Conservation (phyloP, 30 jellyfish, hydroid and myxozoan genomes). For the Nemopilema nomurai region DNA sequence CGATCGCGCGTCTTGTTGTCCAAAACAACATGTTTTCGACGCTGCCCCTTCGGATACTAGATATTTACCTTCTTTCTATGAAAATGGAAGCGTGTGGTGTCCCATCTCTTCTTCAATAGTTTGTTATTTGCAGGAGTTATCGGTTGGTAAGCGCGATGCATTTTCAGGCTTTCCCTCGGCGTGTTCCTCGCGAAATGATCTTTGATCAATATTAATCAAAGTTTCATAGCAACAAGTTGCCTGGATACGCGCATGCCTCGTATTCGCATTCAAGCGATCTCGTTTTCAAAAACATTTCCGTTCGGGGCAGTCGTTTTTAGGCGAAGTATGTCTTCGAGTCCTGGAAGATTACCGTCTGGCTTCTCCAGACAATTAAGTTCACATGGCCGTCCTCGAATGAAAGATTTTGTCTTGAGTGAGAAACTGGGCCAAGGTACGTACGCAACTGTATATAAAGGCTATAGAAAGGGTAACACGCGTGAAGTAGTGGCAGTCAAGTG, state of each 20-base stretch:
- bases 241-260: conserved; percentile 17
- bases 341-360: conserved; percentile 17
- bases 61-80: conserved; percentile 85
- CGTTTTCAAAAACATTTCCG: background rate
- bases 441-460: conserved; percentile 91
- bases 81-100: conserved; percentile 73
- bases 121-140: conserved; percentile 97
- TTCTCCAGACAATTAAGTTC: conserved; percentile 24
- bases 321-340: conserved; percentile 22
- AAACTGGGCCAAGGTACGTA: conserved; percentile 92
- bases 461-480: conserved; percentile 69
- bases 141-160: conserved; percentile 99
- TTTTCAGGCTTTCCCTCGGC: conserved; percentile 5
- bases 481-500: conserved; percentile 96
- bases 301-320: background rate
- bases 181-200: conserved; percentile 1
- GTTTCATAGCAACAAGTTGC: conserved; percentile 20
- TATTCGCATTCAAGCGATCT: background rate
- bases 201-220: conserved; percentile 25
- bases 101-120: conserved; percentile 91
- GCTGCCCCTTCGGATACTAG: background rate
- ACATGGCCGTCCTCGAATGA: conserved; percentile 81
- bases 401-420: conserved; percentile 75
- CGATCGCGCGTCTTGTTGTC: no score
- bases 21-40: background rate